Evolutionary conservation across 1,140 invertebrate species (phyloP).

Genomic region (Aphidius gifuensis): DNA sequence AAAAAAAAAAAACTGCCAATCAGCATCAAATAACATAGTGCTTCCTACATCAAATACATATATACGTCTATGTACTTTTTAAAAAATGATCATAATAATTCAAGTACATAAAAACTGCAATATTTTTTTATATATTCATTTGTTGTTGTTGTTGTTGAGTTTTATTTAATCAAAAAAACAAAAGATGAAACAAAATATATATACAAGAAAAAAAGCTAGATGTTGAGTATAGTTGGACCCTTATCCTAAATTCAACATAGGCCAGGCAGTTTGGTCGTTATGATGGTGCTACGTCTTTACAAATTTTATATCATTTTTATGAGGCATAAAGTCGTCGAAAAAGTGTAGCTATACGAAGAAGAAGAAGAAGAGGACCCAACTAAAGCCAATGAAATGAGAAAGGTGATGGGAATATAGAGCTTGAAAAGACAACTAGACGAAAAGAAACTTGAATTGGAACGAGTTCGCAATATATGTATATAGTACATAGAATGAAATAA

Average conservation of each 20-base stretch:
- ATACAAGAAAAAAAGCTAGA: too few species aligned
- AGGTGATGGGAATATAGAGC: constrained; percentile 7
- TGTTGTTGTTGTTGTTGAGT: too few species aligned
- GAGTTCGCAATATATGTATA: constrained; percentile 2
- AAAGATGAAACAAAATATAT: too few species aligned
- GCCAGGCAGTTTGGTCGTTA: constrained; percentile 48
- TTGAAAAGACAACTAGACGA: constrained; percentile 9
- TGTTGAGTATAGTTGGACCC: constrained; percentile 15
- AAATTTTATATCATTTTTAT: constrained; percentile 57
- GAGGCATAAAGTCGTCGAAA: constrained; percentile 54
- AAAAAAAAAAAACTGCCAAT: too few species aligned
- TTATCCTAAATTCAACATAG: constrained; percentile 40
- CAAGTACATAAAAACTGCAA: too few species aligned
- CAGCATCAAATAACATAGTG: too few species aligned
- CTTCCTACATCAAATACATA: too few species aligned
- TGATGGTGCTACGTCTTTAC: constrained; percentile 49
- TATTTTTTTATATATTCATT: too few species aligned
- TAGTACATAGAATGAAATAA: not conserved
- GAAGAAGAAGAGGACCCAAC: constrained; percentile 11
- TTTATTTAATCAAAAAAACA: too few species aligned
- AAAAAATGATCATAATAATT: too few species aligned
- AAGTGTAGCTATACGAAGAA: constrained; percentile 32
- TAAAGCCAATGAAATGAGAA: constrained; percentile 14
- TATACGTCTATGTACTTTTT: too few species aligned
- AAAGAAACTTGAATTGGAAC: not conserved